Evolutionary conservation across 2,113 vertebrate genomes (phyloP).

Genomic region (Globicephala melas): DNA sequence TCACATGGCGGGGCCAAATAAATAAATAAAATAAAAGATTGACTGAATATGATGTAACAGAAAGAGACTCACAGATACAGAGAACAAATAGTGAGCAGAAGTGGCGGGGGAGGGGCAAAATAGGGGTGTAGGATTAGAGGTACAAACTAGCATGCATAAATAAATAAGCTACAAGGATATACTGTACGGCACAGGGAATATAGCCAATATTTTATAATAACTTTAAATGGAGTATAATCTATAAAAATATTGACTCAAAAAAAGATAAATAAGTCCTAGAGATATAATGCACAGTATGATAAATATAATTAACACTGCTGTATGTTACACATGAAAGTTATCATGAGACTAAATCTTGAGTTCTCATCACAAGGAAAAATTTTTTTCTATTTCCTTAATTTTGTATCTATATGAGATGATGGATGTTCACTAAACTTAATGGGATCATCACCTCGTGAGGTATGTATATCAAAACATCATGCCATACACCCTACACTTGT

Average conservation of each 20-base stretch:
- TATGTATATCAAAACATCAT: background rate
- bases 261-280: background rate
- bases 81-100: too few relatives aligned
- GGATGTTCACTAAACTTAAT: background rate
- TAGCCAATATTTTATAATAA: background rate
- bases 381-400: background rate
- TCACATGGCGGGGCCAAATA: background rate
- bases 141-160: background rate
- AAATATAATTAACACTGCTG: background rate
- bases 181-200: background rate
- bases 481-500: background rate
- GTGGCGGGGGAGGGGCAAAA: too few relatives aligned
- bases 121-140: too few relatives aligned
- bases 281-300: background rate
- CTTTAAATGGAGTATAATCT: background rate
- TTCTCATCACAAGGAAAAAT: background rate
- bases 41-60: background rate
- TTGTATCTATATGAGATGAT: background rate
- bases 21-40: background rate
- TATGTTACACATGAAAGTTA: background rate
- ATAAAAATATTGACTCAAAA: background rate
- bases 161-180: background rate
- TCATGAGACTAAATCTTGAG: background rate
- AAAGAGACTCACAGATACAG: background rate
- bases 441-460: background rate